Evolutionary conservation across 2,888 invertebrate species (phyloP).

Genomic region (Trissonchulus sp.): DNA sequence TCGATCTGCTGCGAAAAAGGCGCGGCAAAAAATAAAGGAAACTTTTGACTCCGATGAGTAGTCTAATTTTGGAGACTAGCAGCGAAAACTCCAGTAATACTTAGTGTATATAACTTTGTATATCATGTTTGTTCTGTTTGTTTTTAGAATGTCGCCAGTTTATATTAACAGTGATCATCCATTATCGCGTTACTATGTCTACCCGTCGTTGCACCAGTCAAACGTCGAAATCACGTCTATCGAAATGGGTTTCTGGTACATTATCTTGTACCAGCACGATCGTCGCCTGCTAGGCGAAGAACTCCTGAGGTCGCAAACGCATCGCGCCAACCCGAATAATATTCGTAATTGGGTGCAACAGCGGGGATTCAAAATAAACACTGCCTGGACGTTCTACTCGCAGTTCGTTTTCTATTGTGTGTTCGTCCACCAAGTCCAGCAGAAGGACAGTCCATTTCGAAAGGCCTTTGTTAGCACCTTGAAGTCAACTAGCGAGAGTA

Average conservation of each 20-base stretch:
- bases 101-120: background rate
- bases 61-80: background rate
- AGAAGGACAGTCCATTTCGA: slow-evolving; percentile 16
- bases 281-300: background rate
- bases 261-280: slow-evolving; percentile 19
- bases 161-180: slow-evolving; percentile 10
- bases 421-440: slow-evolving; percentile 11
- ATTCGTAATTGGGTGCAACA: slow-evolving; percentile 18
- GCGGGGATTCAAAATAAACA: background rate
- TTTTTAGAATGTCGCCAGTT: background rate
- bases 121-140: slow-evolving; percentile 3
- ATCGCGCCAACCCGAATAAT: background rate
- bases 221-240: background rate
- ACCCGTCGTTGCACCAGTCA: background rate
- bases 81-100: background rate
- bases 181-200: slow-evolving; percentile 5
- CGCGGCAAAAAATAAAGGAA: background rate
- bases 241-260: slow-evolving; percentile 17
- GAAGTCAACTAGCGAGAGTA: slow-evolving; percentile 8
- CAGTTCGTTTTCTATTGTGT: slow-evolving; percentile 7
- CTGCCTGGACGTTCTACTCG: slow-evolving; percentile 8
- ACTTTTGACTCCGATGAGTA: too few relatives aligned
- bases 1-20: background rate
- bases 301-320: background rate
- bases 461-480: background rate